Evolutionary conservation across 1,140 invertebrate genomes (phyloP).

Genomic region (Leptestheria dahalacensis): DNA sequence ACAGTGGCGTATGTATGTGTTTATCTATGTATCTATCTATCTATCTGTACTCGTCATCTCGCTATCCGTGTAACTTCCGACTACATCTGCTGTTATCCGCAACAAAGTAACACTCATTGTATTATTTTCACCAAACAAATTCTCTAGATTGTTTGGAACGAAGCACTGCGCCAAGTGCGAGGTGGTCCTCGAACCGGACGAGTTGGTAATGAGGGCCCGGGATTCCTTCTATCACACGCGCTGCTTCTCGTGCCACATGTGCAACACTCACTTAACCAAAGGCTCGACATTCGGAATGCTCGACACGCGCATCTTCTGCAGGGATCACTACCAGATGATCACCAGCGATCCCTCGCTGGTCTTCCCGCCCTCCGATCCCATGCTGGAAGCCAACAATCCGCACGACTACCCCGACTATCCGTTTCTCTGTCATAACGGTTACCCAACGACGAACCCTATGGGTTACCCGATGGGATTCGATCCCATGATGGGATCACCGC

Average conservation of each 20-base stretch:
- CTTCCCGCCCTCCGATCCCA: neutral
- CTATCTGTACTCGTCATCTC: neutral
- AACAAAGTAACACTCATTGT: neutral
- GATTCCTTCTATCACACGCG: constrained; percentile 35
- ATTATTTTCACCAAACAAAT: neutral
- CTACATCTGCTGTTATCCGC: neutral
- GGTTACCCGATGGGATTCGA: neutral
- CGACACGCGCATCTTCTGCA: constrained; percentile 19
- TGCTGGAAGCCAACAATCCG: neutral
- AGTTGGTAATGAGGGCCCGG: constrained; percentile 37
- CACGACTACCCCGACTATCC: neutral
- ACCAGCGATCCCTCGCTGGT: neutral
- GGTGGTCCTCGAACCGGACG: constrained; percentile 40
- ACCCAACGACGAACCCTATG: neutral
- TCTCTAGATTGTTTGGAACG: constrained; percentile 12
- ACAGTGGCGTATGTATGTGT: too few relatives aligned
- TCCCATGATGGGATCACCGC: neutral
- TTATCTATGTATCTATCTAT: neutral
- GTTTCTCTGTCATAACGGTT: neutral
- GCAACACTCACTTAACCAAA: constrained; percentile 34
- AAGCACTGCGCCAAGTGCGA: constrained; percentile 70
- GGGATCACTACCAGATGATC: constrained; percentile 21
- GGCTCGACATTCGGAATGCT: constrained; percentile 38
- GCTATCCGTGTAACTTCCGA: neutral
- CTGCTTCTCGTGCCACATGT: constrained; percentile 37